Base-by-base conservation (phyloP, 2,797 vertebrate species). In the Lepus oiostolus region DNA sequence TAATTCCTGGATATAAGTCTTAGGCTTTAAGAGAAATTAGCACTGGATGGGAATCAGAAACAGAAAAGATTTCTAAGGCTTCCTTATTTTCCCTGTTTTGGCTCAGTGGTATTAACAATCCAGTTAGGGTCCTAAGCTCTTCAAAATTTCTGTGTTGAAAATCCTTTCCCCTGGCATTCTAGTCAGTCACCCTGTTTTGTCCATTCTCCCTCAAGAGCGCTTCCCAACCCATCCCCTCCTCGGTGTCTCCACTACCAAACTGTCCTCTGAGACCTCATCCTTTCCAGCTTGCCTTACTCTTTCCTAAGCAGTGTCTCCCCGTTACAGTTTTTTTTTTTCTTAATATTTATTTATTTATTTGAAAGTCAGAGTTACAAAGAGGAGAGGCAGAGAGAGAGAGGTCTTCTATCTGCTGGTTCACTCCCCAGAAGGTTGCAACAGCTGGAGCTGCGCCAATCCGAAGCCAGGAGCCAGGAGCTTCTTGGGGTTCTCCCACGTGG, bases 1-100 rank as follows among this genome's bases (percentile, higher is more conserved):
- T 63, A 62, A 58, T 82, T 96, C 72, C 90, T 82, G 77, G 83
- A 52, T 42, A 11, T 47, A 63, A 80, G 76, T 93, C 92, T 74
- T 50, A 62, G 38, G 62, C 83, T 38, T 76, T 82, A 76, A 77
- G 68, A 88, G 80, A 90, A 95, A 74, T 82, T 76, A 92, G 84
- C 72, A 77, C 54, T 52, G 11, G 63, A 4, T 50, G 47, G 54
- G 84, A 85, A 65, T 84, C 72, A 91, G 70, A 72, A n/a, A 83
- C 47, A 90, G 88, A 85, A 85, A 87, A 80, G 30, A 32, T n/a
- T 86, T 28, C 12, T 30, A 42, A 85, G 75, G 68, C 38, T 60
- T 88, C 60, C 47, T 92, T 63, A n/a, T 22, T 7, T 8, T 32
- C 42, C 77, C 54, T 89, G n/a, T 92, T 74, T 83, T 74, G 47